phyloP scores from a whole-genome alignment of 1,140 invertebrate genomes.

The Caerostris extrusa region DNA sequence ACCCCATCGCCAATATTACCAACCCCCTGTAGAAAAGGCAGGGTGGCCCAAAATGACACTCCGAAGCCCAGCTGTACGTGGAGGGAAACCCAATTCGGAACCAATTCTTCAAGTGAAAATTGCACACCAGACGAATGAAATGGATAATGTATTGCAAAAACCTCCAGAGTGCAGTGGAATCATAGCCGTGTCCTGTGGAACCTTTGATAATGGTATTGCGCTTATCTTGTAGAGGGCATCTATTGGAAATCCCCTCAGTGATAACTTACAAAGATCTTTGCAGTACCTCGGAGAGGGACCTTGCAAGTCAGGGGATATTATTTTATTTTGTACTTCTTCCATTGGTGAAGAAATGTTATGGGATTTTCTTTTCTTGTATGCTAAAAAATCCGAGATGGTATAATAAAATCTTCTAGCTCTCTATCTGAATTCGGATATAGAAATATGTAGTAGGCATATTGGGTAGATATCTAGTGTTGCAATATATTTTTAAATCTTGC shows the following conservation, averaged over 20 bases:
- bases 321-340: neutral
- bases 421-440: too few relatives aligned
- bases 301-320: neutral
- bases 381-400: too few relatives aligned
- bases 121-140: neutral
- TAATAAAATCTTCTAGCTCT: too few relatives aligned
- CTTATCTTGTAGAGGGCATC: slow-evolving; percentile 51
- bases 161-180: slow-evolving; percentile 15
- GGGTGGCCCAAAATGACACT: neutral
- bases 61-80: neutral
- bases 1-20: neutral
- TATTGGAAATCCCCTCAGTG: slow-evolving; percentile 5
- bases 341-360: neutral
- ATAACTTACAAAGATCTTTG: slow-evolving; percentile 8
- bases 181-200: slow-evolving; percentile 11
- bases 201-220: slow-evolving; percentile 48
- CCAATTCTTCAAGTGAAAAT: slow-evolving; percentile 34
- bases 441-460: too few relatives aligned
- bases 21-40: neutral
- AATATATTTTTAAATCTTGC: too few relatives aligned
- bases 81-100: neutral
- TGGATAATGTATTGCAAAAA: neutral
- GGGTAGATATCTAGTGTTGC: too few relatives aligned
- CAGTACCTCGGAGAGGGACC: neutral
- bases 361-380: too few relatives aligned